phyloP scores from a whole-genome alignment of 2,888 invertebrate genomes.

The Tetramorium bicarinatum region DNA sequence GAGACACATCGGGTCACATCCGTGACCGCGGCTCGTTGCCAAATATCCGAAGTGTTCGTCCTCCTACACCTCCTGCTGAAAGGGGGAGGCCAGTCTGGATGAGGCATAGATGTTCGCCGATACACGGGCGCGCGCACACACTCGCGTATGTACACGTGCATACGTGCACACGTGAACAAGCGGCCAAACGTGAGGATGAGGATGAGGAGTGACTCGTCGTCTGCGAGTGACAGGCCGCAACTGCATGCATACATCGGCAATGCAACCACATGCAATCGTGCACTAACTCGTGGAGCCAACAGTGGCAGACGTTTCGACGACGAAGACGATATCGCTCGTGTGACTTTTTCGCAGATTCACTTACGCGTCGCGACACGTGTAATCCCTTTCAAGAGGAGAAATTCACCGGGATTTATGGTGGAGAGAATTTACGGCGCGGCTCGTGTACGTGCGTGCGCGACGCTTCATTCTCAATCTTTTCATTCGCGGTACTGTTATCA shows the following conservation, averaged over 20 bases:
- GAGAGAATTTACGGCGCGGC: conserved; percentile 5
- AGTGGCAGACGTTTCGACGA: neutral
- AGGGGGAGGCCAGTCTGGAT: conserved; percentile 16
- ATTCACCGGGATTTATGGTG: conserved; percentile 18
- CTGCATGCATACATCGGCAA: conserved; percentile 46
- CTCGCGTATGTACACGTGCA: neutral
- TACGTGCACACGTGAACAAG: neutral
- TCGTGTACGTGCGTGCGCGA: neutral
- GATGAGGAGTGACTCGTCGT: conserved; percentile 38
- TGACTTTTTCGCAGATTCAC: conserved; percentile 33
- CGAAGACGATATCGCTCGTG: neutral
- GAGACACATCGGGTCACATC: conserved; percentile 45
- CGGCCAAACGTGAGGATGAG: neutral
- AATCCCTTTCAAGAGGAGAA: neutral
- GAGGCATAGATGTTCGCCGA: conserved; percentile 37
- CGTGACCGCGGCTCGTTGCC: conserved; percentile 60
- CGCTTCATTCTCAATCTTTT: neutral
- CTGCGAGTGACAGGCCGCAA: conserved; percentile 62
- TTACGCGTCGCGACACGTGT: conserved; percentile 20
- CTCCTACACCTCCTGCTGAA: neutral
- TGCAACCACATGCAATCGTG: conserved; percentile 20
- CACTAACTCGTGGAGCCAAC: conserved; percentile 1
- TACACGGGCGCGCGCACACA: conserved; percentile 20
- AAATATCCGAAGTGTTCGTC: conserved; percentile 67
- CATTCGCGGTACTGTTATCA: neutral